Evolutionary conservation across 2,113 vertebrate genomes (phyloP), one percentile per base, ranked within the genome.

Genomic region (Prunella fulvescens): DNA sequence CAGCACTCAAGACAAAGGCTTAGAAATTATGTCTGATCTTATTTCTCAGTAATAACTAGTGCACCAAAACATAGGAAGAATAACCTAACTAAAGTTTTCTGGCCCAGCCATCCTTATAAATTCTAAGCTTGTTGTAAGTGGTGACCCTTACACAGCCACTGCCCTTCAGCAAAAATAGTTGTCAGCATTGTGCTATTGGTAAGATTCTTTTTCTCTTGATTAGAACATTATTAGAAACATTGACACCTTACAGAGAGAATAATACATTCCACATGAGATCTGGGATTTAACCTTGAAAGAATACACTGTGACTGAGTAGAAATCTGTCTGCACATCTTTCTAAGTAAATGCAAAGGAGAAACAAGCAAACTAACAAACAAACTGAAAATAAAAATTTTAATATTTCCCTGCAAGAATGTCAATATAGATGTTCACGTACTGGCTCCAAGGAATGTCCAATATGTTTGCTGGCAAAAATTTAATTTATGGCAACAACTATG

Each of bases 341-440:
- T 65, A 57, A 17, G n/a, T 44, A 83, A 92, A 94, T 35, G 19
- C 7, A 71, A 50, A 88, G 51, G 25, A 92, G 13, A 17, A 78
- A 79, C n/a, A 66, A 88, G 74, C 83, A 83, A 42, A 89, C 12
- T 14, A 80, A 83, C 29, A 70, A 71, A 54, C 65, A 54, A 47
- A 37, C 47, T 20, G n/a, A 62, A 94, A 82, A 48, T 44, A 78
- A 70, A 94, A 80, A 40, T 45, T 62, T 87, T 3, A 76, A 90
- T 94, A 84, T 80, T 92, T 93, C 31, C 29, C 72, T 74, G 73
- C 50, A 89, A 72, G 95, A 95, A 92, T 79, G 33, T 93, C 78
- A 74, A 44, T 90, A 83, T 8, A 64, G 24, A 23, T 94, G 77
- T 71, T 92, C 70, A 69, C 4, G 7, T 81, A 31, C 45, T 72